A percentile compares a stretch with the other conserved stretches of the same genome.
These are phyloP conservation scores for Poecilia velifera DNA, from an alignment of 2,797 vertebrate species.

Conservation along the genomic window DNA sequence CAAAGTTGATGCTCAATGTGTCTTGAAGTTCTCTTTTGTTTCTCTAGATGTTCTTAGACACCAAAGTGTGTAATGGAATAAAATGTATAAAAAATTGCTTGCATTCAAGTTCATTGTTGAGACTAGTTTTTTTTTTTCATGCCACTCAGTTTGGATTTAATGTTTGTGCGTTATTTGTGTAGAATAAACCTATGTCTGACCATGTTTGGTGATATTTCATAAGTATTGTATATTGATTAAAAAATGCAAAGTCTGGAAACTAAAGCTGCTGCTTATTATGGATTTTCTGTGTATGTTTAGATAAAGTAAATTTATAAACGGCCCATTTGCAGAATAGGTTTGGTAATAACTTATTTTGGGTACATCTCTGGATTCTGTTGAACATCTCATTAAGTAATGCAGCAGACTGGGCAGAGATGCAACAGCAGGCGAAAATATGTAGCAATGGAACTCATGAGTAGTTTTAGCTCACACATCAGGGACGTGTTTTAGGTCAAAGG, in stretches of 20 bases:
- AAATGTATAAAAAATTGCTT: background rate
- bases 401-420: background rate
- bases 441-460: slow-evolving; percentile 19
- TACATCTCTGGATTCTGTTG: slow-evolving; percentile 6
- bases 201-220: background rate
- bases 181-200: background rate
- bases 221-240: background rate
- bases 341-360: slow-evolving; percentile 23
- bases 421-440: background rate
- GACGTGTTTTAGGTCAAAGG: background rate
- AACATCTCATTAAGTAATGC: background rate
- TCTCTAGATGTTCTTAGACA: background rate
- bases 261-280: background rate
- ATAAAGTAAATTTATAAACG: background rate
- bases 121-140: background rate
- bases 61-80: background rate
- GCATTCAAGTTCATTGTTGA: background rate
- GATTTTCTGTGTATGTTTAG: background rate
- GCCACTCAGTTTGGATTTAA: background rate
- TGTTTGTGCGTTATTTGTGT: background rate
- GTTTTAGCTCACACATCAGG: slow-evolving; percentile 17
- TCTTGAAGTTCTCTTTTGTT: background rate
- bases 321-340: background rate
- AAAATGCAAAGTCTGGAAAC: background rate
- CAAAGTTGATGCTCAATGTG: background rate